These are phyloP conservation scores for Drosophila merina DNA, from an alignment of 2,888 invertebrate genomes.

Conservation along the genomic window DNA sequence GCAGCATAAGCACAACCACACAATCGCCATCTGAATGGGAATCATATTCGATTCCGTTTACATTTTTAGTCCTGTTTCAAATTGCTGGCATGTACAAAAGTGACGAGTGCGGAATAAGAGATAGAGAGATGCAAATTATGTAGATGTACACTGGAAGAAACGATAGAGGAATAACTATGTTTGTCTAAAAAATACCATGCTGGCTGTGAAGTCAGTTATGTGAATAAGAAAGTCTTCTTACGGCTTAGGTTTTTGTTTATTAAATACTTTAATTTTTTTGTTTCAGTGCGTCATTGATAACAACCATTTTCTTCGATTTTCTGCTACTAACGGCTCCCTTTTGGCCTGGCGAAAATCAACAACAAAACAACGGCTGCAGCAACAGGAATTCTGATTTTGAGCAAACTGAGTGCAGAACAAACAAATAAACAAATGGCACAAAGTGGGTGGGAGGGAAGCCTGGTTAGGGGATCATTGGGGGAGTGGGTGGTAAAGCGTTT, in stretches of 20 bases:
- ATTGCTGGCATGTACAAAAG: constrained; percentile 23
- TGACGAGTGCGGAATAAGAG: constrained; percentile 7
- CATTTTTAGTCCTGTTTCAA: constrained; percentile 27
- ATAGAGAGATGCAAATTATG: constrained; percentile 35
- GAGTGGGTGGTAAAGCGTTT: constrained; percentile 5
- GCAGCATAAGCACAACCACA: constrained; percentile 32
- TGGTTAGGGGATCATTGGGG: neutral
- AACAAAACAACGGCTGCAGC: constrained; percentile 25
- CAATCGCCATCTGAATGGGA: constrained; percentile 4
- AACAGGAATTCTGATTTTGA: constrained; percentile 66
- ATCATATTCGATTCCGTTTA: constrained; percentile 42
- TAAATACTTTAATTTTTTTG: neutral
- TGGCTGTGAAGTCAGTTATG: too few relatives aligned
- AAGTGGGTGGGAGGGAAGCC: too few relatives aligned
- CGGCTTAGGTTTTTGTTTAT: neutral
- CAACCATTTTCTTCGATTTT: neutral
- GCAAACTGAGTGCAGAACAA: constrained; percentile 54
- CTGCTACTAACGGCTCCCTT: neutral
- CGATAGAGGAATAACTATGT: too few relatives aligned
- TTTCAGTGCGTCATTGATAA: constrained; percentile 10
- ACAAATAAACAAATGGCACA: constrained; percentile 54
- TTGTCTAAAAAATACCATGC: too few relatives aligned
- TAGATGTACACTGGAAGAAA: constrained; percentile 3
- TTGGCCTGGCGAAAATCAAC: constrained; percentile 36
- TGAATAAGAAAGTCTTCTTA: too few relatives aligned